Conservation (phyloP, 2,888 invertebrate genomes). For the Luperina nickerlii region DNA sequence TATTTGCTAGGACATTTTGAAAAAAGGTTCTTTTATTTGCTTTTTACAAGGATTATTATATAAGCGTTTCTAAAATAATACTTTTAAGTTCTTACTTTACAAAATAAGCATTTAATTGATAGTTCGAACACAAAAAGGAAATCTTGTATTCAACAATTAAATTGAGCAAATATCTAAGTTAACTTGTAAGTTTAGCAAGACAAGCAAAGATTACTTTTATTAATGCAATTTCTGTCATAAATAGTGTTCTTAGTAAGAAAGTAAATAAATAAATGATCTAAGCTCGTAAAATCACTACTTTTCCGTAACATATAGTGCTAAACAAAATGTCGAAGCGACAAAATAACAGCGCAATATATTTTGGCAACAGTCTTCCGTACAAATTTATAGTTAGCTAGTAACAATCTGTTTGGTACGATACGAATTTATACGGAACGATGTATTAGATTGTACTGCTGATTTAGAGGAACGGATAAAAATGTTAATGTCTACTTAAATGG, state of each 20-base stretch:
- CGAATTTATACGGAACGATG: constrained; percentile 19
- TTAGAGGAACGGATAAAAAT: not conserved
- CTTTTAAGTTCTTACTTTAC: not conserved
- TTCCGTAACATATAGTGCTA: not conserved
- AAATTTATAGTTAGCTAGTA: constrained; percentile 47
- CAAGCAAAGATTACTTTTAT: not conserved
- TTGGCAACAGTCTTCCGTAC: constrained; percentile 28
- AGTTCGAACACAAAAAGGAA: not conserved
- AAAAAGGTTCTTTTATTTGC: not conserved
- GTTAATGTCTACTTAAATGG: not conserved
- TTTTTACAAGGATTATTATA: not conserved
- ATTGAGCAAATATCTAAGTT: too few species aligned
- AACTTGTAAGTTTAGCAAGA: not conserved
- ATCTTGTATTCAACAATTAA: not conserved
- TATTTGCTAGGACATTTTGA: constrained; percentile 22
- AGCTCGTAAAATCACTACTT: not conserved
- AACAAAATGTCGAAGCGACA: constrained; percentile 42
- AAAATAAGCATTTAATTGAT: not conserved
- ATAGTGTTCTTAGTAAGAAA: not conserved
- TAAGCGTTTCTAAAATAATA: not conserved
- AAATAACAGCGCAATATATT: constrained; percentile 43
- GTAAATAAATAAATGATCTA: not conserved
- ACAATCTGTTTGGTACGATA: constrained; percentile 42
- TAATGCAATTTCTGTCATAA: not conserved
- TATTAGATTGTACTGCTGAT: constrained; percentile 21